Base-by-base conservation (phyloP, 2,113 vertebrate genomes). In the Ceratotherium simum region DNA sequence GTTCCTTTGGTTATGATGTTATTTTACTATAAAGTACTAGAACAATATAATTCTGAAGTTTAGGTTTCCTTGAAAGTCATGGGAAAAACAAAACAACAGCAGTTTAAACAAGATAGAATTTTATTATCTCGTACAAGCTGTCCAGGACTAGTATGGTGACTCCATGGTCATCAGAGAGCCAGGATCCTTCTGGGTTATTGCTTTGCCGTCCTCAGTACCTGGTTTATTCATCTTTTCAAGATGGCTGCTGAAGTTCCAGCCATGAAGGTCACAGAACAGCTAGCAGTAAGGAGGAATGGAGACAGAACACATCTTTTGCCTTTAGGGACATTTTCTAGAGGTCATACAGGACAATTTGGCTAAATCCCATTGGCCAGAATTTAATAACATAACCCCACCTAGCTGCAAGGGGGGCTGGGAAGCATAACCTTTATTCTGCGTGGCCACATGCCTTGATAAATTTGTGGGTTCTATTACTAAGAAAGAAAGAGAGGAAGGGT, bases 1-100 rank as follows among this genome's bases (percentile, higher is more conserved):
- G 8, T 86, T 92, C 56, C 39, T 80, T 75, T 29, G 18, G 17
- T 82, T 65, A 36, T 29, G 21, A 58, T 92, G 27, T 21, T 21
- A 90, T 58, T 75, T 78, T 81, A 90, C 58, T n/a, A 17, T 42
- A 90, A 65, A 48, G 18, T 82, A 12, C 10, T 60, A 72, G 67
- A 81, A 82, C 10, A 60, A 62, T 70, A 42, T 51, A 83, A 64
- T 88, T 93, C 54, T 93, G 8, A 95, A 93, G 31, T 46, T 81
- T 72, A 76, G n/a, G 14, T 58, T 78, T 93, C 48, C 25, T 29
- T 84, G 39, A 8, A 88, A 87, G 33, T 58, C 4, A 83, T 78
- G 6, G 12, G 25, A 73, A 67, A 93, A 81, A 42, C 29, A 79
- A 93, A 65, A 29, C 4, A 56, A 25, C 4, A 56, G 12, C 83